Evolutionary conservation across 2,797 vertebrate species (phyloP), one percentile per base, ranked within the genome.

Genomic region (Chelmon rostratus): DNA sequence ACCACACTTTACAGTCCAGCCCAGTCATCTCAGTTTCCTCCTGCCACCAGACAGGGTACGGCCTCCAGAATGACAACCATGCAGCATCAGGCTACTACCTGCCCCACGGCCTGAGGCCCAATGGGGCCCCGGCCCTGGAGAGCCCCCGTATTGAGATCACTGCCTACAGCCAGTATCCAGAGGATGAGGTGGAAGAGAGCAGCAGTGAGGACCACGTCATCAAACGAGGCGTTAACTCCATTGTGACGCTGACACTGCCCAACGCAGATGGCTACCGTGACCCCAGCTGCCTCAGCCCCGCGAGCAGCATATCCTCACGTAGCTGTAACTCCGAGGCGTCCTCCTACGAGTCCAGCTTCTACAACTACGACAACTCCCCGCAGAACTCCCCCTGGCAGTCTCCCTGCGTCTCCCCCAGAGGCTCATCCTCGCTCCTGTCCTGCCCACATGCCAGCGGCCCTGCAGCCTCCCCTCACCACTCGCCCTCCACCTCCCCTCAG

Each of bases 121-220:
- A 97, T 1, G 97, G 97, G 37, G 96, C 97, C 38, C 97, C 97
- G 0, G 90, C 97, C 0, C 89, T 99, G 81, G 98, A 99, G 89
- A 99, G 98, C 79, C 98, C 98, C 0, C 96, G 98, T 40, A 99
- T 99, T 8, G 98, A 99, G 95, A 99, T 99, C 90, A 99, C 98
- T 0, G 96, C 98, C 47, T 99, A 98, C 88, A 94, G 95, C 86
- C 98, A 96, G 83, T 98, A 97, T 80, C 96, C 97, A n/a, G 97
- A 97, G 0, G 96, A 98, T 0, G 94, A 94, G 56, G 96, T 96
- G 2, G 97, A 98, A 62, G 97, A 97, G 59, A 93, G 94, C 62
- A 90, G 70, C 64, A 87, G 82, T 6, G 76, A 95, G 71, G 88
- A 93, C 68, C 91, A 90, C 71, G 78, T 92, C 59, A 73, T 90